Evolutionary conservation across 2,797 vertebrate genomes (phyloP).

Genomic region (Betta splendens): DNA sequence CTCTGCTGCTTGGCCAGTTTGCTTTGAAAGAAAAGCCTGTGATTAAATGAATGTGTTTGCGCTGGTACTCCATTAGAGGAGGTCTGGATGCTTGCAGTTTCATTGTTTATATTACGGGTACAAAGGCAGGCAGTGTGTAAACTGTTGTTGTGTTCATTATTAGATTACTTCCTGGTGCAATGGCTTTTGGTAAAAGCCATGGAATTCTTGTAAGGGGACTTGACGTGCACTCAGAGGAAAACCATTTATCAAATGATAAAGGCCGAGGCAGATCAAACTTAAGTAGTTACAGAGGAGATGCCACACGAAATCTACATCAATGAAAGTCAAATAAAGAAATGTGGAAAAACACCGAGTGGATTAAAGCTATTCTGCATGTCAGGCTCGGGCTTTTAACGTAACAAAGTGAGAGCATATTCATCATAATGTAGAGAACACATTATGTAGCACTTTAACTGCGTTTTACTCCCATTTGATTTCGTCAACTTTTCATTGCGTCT

Average conservation of each 20-base stretch:
- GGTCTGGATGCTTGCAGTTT: constrained; percentile 62
- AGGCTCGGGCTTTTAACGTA: constrained; percentile 60
- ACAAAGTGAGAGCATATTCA: constrained; percentile 66
- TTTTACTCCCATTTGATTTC: constrained; percentile 56
- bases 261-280: constrained; percentile 63
- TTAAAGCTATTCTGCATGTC: constrained; percentile 56
- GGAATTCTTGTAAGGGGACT: constrained; percentile 75
- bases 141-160: constrained; percentile 80
- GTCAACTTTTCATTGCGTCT: constrained; percentile 45
- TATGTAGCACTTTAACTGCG: constrained; percentile 59
- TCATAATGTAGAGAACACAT: constrained; percentile 67
- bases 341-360: constrained; percentile 48
- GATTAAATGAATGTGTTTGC: constrained; percentile 91
- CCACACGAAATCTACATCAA: constrained; percentile 72
- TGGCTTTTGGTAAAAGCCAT: constrained; percentile 75
- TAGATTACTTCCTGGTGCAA: constrained; percentile 78
- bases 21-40: constrained; percentile 85
- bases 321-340: constrained; percentile 64
- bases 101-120: constrained; percentile 72
- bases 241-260: constrained; percentile 76
- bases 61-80: constrained; percentile 75
- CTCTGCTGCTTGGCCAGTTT: constrained; percentile 86
- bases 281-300: constrained; percentile 67
- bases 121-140: constrained; percentile 72
- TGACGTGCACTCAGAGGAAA: constrained; percentile 68